Evolutionary conservation across 2,888 invertebrate species (phyloP), one percentile per base, ranked within the genome.

Genomic region (Aphidius colemani): DNA sequence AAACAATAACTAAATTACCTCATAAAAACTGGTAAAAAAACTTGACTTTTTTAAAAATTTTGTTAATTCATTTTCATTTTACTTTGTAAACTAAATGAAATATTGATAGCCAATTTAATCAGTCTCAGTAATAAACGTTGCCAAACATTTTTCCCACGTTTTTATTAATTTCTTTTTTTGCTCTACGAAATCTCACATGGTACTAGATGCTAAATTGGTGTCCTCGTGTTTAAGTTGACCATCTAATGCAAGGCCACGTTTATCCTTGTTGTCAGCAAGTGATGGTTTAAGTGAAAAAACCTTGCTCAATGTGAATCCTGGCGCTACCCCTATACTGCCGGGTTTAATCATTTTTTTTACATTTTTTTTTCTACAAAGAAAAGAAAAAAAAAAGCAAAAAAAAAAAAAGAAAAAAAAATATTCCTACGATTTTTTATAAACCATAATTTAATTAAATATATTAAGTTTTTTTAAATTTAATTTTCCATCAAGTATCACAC

Each of bases 161-260:
- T 30, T 30, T 3, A 7, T 9, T 45, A 30, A 57, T 39, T 57
- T 48, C 4, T 53, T 30, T 7, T 41, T 53, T 53, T 53, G 30
- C 57, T 45, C 46, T 46, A 57, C 69, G 72, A 75, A 75, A 78
- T 87, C 90, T 89, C 86, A 92, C 92, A 93, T 90, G 78, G 93
- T 93, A 74, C 92, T 92, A 67, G 93, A 93, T 68, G 93, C 93
- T 75, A 94, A 86, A 85, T 93, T 93, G 75, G 93, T 94, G 84
- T 93, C 93, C 85, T 94, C 93, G 82, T 94, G 92, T 83, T 93
- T 93, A 75, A 94, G 86, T 82, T 93, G 92, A 66, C 93, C 94
- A 79, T 94, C 93, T 74, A 94, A 85, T 67, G 93, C 93, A 75
- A 94, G 85, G 66, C 93, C 93, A 73, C 92, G 86, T 84, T 94